Base-by-base conservation (phyloP, 2,888 invertebrate genomes). In the Drosophila lutescens region DNA sequence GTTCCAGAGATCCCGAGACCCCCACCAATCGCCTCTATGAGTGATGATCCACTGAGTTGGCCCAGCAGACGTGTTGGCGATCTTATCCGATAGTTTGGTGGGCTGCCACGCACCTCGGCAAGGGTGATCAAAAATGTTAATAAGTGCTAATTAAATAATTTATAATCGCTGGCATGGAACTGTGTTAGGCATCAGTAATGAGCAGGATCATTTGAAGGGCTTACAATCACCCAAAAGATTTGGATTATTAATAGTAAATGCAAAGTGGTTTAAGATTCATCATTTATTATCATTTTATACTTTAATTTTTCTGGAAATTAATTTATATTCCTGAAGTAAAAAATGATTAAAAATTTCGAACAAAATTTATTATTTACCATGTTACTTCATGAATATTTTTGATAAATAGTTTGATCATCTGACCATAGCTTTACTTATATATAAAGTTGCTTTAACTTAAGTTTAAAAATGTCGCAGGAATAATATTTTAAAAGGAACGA, bases 71-170 rank as follows among this genome's bases (percentile, higher is more conserved):
- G 78, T 86, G 82, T 59, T 63, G 65, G 61, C 70, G 86, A 89
- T 89, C 86, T 88, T 89, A 90, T 88, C 88, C 80, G 62, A 60
- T 47, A 67, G 75, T 77, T 83, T 63, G 79, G 80, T 88, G 84
- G 80, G 78, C 74, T 69, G 75, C 76, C 91, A 90, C 90, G 90
- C 88, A 54, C 74, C 77, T 77, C 65, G 63, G 55, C n/a, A 44
- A 26, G 23, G 51, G 30, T 26, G 20, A 40, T 49, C 40, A 38
- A 58, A 84, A 88, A 89, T 89, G 85, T 71, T 89, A 86, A 89
- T 90, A 83, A 80, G 79, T 66, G 74, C 78, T 88, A 89, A 88
- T 89, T 86, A 82, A 87, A 84, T 80, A 87, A 89, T 86, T 89
- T 81, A 74, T 78, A 58, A 46, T 12, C 36, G 34, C 56, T 9